These are phyloP conservation scores for Ochropleura leucogaster DNA, from an alignment of 2,888 invertebrate species.

Conservation along the genomic window DNA sequence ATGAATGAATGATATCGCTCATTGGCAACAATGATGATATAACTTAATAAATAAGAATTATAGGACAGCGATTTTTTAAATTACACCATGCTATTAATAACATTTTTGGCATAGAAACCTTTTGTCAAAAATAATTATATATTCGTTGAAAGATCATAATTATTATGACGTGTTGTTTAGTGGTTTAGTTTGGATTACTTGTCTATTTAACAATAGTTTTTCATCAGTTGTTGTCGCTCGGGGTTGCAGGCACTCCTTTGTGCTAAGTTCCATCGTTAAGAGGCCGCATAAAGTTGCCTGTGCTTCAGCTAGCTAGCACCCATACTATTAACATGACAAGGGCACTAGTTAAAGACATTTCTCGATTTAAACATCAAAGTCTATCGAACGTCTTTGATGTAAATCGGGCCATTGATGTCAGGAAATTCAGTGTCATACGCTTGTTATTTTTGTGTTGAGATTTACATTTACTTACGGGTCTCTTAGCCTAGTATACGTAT, in stretches of 20 bases:
- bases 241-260: constrained; percentile 72
- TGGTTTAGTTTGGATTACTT: constrained; percentile 46
- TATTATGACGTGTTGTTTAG: constrained; percentile 20
- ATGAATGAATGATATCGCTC: background rate
- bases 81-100: too few species aligned
- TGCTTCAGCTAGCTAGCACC: constrained; percentile 71
- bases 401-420: constrained; percentile 84
- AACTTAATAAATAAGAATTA: too few species aligned
- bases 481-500: background rate
- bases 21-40: too few species aligned
- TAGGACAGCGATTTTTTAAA: too few species aligned
- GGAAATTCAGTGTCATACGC: constrained; percentile 74
- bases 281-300: constrained; percentile 74
- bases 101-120: too few species aligned
- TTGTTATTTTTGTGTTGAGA: constrained; percentile 55
- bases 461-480: constrained; percentile 18
- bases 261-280: constrained; percentile 73
- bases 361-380: constrained; percentile 87
- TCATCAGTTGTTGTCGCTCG: constrained; percentile 69
- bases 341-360: constrained; percentile 80
- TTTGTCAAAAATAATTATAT: too few species aligned
- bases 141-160: too few species aligned
- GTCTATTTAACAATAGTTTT: constrained; percentile 74
- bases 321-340: constrained; percentile 77
- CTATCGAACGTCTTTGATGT: constrained; percentile 84